These are phyloP conservation scores for Rattus rattus DNA, from an alignment of 2,113 vertebrate species.

Conservation along the genomic window DNA sequence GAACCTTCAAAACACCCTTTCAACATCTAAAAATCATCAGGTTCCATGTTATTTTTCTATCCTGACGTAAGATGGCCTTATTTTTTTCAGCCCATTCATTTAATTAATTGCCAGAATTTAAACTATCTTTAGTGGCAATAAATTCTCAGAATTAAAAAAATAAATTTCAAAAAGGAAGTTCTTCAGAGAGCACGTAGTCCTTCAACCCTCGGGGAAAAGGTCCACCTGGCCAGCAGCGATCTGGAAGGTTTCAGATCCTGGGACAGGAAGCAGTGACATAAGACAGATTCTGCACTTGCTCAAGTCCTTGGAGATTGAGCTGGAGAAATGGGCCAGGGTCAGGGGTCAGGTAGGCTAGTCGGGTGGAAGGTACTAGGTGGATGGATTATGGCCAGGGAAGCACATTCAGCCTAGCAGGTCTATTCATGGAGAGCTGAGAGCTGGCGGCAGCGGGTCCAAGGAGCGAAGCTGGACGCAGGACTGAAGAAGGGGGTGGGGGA, in stretches of 20 bases:
- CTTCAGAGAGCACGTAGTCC: not conserved
- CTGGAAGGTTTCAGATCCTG: no score
- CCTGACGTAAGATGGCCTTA: not conserved
- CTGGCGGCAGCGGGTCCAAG: not conserved
- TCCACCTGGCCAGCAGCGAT: not conserved
- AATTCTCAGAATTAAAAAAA: not conserved
- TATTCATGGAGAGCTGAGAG: not conserved
- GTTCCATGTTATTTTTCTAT: constrained; percentile 13
- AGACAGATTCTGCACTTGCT: not conserved
- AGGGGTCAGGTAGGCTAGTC: not conserved
- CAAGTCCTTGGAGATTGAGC: not conserved
- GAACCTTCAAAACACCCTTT: not conserved
- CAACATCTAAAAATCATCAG: constrained; percentile 17
- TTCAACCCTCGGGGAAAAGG: not conserved
- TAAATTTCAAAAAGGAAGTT: no score
- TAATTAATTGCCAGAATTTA: constrained; percentile 15
- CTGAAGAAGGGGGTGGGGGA: not conserved
- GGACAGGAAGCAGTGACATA: not conserved
- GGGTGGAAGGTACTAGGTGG: no score
- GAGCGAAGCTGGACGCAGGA: not conserved
- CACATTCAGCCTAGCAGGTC: not conserved
- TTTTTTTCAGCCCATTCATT: not conserved
- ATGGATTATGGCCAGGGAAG: not conserved
- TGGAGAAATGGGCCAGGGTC: not conserved
- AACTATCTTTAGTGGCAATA: not conserved